phyloP scores from a whole-genome alignment of 2,888 invertebrate genomes.

The Branchellion lobata region DNA sequence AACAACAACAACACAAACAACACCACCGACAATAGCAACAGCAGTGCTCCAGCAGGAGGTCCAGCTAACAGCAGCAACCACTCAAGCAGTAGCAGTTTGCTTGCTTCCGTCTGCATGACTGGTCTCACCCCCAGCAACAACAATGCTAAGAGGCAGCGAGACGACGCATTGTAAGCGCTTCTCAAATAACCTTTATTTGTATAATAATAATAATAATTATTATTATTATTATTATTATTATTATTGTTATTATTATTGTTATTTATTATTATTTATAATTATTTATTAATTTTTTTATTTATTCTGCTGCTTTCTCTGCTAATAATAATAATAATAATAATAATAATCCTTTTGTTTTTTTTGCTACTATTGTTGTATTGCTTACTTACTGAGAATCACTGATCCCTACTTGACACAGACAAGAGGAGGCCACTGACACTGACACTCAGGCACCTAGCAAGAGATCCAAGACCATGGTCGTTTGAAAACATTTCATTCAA shows the following conservation, averaged over 20 bases:
- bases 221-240: too few relatives aligned
- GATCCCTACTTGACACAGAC: conserved; percentile 37
- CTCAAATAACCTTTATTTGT: too few relatives aligned
- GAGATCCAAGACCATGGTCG: conserved; percentile 46
- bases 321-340: too few relatives aligned
- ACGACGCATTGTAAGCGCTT: background rate
- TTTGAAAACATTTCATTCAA: too few relatives aligned
- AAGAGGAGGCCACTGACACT: conserved; percentile 41
- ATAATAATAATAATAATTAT: too few relatives aligned
- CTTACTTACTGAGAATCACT: too few relatives aligned
- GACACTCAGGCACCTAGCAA: conserved; percentile 46
- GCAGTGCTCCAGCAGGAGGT: background rate
- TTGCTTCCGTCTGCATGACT: conserved; percentile 2
- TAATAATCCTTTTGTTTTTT: too few relatives aligned
- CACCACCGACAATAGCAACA: background rate
- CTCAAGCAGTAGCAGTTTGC: conserved; percentile 22
- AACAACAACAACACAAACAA: background rate
- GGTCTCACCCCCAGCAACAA: background rate
- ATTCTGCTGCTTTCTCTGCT: too few relatives aligned
- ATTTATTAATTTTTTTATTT: too few relatives aligned
- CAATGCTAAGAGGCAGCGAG: background rate
- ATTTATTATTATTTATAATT: too few relatives aligned
- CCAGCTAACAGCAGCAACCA: conserved; percentile 7
- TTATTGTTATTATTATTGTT: too few relatives aligned
- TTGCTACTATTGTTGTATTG: too few relatives aligned